phyloP scores from a whole-genome alignment of 2,113 vertebrate species.

The Andinoacara biseriatus region DNA sequence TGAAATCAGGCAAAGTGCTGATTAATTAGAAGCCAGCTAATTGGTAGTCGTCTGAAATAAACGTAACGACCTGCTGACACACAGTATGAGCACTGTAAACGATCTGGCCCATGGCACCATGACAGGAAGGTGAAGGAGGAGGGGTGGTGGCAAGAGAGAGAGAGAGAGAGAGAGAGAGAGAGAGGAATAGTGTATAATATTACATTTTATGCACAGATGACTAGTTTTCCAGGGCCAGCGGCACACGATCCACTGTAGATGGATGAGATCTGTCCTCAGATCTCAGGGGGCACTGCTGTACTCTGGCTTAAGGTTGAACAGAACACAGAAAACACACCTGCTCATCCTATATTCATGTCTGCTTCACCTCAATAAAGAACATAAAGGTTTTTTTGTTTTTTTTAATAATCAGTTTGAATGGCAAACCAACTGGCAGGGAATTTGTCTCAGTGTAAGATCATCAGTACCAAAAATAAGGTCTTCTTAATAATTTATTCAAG shows the following conservation, averaged over 20 bases:
- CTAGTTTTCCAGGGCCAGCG: slow-evolving; percentile 13
- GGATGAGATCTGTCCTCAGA: slow-evolving; percentile 19
- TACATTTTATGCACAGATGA: slow-evolving; percentile 44
- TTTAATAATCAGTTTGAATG: neutral
- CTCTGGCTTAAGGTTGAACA: slow-evolving; percentile 33
- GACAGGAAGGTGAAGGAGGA: slow-evolving; percentile 39
- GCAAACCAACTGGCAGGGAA: neutral
- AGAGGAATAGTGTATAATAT: slow-evolving; percentile 25
- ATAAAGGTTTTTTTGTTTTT: neutral
- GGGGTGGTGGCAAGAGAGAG: neutral
- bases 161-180: neutral
- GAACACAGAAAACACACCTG: neutral
- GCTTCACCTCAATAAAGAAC: neutral
- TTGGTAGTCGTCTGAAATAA: slow-evolving; percentile 73
- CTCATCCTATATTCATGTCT: neutral
- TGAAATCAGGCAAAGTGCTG: slow-evolving; percentile 65
- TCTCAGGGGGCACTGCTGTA: neutral
- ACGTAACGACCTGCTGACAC: slow-evolving; percentile 81
- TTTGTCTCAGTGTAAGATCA: neutral
- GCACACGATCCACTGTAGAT: neutral
- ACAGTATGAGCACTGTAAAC: slow-evolving; percentile 74
- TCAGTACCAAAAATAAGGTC: neutral
- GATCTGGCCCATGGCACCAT: slow-evolving; percentile 68
- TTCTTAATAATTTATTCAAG: neutral
- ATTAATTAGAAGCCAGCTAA: slow-evolving; percentile 79